Base-by-base conservation (phyloP, 2,888 invertebrate species). In the Malacosoma neustria region DNA sequence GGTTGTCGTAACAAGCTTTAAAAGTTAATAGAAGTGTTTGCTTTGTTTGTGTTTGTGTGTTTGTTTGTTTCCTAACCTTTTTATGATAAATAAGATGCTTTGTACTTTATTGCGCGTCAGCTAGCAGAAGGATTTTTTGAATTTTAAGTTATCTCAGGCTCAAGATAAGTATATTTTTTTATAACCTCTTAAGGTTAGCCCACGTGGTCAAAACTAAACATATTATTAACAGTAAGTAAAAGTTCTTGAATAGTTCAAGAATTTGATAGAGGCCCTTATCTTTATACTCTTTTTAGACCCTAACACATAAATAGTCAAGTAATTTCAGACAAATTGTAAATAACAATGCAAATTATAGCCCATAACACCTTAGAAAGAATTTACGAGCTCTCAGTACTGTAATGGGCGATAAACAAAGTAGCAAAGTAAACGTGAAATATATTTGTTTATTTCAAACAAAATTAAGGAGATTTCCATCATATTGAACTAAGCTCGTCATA, bases 351-450 rank as follows among this genome's bases (percentile, higher is more conserved):
- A 63, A 62, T 64, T 52, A 60, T 54, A 41, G 49, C 39, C 49
- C 53, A 51, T 61, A 55, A 61, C 54, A 55, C 51, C 53, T 59
- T 49, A 50, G 49, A 55, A 61, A 58, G 51, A 60, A 62, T 62
- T 57, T 62, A 61, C 46, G 47, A 44, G 48, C 55, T 46, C 57
- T 58, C 52, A 51, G 43, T 52, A 45, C 48, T 45, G 42, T 59
- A 62, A 64, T 61, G 57, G 63, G 48, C 60, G 11, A 59, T 64
- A 62, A 64, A 62, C 52, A 62, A 56, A 49, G 54, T 50, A 40
- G 46, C 36, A 43, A 43, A 45, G 41, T 39, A 37, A 33, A 41
- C 48, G 45, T 50, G 42, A 50, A 49, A 49, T 48, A 43, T 51
- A 48, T 54, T 48, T 52, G 42, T 44, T 49, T 44, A 44, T 44